Conservation (phyloP, 1,140 invertebrate species). For the Nomia melanderi region DNA sequence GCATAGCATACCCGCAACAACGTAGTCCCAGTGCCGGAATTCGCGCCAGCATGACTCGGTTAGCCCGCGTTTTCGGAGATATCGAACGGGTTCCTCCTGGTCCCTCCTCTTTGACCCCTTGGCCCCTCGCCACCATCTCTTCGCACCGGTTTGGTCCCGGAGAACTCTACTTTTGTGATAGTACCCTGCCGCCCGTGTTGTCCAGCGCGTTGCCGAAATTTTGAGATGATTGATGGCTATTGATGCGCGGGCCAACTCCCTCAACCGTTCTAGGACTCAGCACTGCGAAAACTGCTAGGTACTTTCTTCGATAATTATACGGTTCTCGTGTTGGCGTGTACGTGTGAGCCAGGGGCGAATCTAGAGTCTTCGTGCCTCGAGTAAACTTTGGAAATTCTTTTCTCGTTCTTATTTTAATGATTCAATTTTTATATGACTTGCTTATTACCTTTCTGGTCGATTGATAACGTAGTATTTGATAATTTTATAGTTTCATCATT, state of each 20-base stretch:
- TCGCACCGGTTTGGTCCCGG: constrained; percentile 67
- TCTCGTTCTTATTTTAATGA: background rate
- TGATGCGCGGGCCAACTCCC: constrained; percentile 75
- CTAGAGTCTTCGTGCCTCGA: background rate
- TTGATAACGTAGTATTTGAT: too few relatives aligned
- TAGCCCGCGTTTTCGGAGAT: constrained; percentile 72
- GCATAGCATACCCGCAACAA: constrained; percentile 1
- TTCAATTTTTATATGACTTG: background rate
- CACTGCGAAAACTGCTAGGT: background rate
- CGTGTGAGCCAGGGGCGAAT: background rate
- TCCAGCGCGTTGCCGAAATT: constrained; percentile 81
- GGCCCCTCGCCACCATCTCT: constrained; percentile 35
- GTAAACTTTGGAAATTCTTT: background rate
- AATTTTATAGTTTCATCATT: too few relatives aligned
- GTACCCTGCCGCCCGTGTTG: constrained; percentile 79
- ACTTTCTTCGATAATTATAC: constrained; percentile 3
- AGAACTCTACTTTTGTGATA: constrained; percentile 79
- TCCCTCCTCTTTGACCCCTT: constrained; percentile 48
- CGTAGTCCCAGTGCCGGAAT: background rate
- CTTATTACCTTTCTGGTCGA: background rate
- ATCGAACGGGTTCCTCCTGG: constrained; percentile 69
- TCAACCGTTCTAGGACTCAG: background rate
- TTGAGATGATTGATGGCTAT: constrained; percentile 80
- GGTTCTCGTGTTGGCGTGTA: background rate
- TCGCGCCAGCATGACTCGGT: constrained; percentile 9